Evolutionary conservation across 2,113 vertebrate genomes (phyloP).

Genomic region (Rhynchopsitta pachyrhyncha): DNA sequence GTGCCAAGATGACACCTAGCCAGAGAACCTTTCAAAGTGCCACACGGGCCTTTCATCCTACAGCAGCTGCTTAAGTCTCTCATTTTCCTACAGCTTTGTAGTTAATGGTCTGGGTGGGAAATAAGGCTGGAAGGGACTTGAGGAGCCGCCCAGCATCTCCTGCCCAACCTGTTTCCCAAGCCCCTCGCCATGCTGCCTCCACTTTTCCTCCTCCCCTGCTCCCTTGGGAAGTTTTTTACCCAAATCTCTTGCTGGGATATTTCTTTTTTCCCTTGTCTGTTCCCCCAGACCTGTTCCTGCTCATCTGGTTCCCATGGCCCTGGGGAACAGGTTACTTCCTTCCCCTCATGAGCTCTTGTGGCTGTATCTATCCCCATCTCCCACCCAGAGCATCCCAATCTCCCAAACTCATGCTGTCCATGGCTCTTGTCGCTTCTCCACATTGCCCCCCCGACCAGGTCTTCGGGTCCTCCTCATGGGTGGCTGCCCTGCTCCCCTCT

Average conservation of each 20-base stretch:
- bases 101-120: constrained; percentile 1
- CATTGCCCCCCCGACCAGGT: not conserved
- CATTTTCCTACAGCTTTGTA: constrained; percentile 24
- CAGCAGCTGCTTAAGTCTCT: not conserved
- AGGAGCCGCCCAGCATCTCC: not conserved
- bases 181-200: not conserved
- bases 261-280: not conserved
- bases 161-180: constrained; percentile 30
- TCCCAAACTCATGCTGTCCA: rapidly evolving
- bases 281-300: not conserved
- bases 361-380: not conserved
- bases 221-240: constrained; percentile 52
- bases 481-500: not conserved
- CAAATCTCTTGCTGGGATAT: constrained; percentile 31
- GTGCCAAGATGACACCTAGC: not conserved
- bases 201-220: not conserved
- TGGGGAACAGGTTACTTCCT: not conserved
- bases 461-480: not conserved
- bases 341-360: not conserved
- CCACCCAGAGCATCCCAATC: not conserved
- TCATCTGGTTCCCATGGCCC: not conserved
- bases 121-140: not conserved
- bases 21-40: not conserved
- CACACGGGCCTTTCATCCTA: not conserved
- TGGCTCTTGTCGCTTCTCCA: not conserved